Conservation (phyloP, 1,140 invertebrate genomes). For the Ylistrum balloti region DNA sequence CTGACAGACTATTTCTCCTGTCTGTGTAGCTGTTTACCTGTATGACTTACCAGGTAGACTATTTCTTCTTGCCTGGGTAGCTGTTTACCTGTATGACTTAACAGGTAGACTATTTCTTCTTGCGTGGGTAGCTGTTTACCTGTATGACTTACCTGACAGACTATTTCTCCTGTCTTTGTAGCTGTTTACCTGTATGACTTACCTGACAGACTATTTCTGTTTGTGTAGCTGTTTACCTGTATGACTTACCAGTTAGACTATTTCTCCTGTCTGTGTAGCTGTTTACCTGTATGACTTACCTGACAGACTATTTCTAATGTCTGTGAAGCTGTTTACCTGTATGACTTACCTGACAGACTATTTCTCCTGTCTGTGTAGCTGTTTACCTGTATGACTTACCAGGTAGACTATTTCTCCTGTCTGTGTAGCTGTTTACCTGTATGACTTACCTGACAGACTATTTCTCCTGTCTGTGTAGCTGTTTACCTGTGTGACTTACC, state of each 20-base stretch:
- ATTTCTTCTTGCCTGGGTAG: not conserved
- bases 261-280: not conserved
- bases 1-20: not conserved
- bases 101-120: not conserved
- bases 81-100: slow-evolving; percentile 14
- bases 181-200: no score
- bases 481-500: not conserved
- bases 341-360: not conserved
- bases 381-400: slow-evolving; percentile 26
- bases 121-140: no score
- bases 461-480: no score
- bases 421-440: slow-evolving; percentile 51
- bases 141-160: slow-evolving; percentile 75
- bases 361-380: not conserved
- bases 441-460: slow-evolving; percentile 40
- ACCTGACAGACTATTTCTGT: no score
- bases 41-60: not conserved
- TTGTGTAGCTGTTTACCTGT: no score
- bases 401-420: not conserved
- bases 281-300: not conserved
- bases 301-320: not conserved
- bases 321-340: not conserved
- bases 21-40: not conserved
- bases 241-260: not conserved
- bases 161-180: no score